Evolutionary conservation across 2,888 invertebrate species (phyloP), one percentile per base, ranked within the genome.

Genomic region (Athetis lepigone): DNA sequence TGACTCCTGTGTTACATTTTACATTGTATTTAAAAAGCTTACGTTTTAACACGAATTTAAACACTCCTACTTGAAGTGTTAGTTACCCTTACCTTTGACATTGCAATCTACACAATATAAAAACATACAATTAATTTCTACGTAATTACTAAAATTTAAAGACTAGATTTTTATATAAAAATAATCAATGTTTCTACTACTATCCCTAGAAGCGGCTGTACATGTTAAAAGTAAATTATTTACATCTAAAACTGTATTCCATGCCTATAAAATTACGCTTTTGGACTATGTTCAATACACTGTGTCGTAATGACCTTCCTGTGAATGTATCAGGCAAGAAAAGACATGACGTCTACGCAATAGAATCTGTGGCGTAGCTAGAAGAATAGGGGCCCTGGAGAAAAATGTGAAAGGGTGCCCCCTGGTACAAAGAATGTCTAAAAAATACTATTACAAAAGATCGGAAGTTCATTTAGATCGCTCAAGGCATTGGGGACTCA

Each of bases 1-100:
- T 80, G 87, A 90, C 90, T 90, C 88, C 79, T 77, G 79, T 71
- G 75, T 82, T 80, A 77, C 21, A 56, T 54, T 58, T 63, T 45
- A 68, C 47, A 61, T 47, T 43, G 36, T 62, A 55, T 60, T 43
- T 18, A 50, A 61, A 54, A 57, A 52, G 52, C 60, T 70, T 61
- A 68, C 13, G 11, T 51, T 59, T 43, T 45, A 68, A 57, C 51
- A 63, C 49, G 36, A 60, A 45, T 33, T n/a, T 61, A 67, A 64
- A 61, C 50, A 56, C 11, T 45, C 51, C 68, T 77, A 79, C 45
- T 74, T 77, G n/a, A n/a, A 78, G 33, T 60, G 47, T 58, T 69
- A 42, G 58, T 68, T 76, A 79, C 64, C 61, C 70, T 71, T 79
- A 80, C 58, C 50, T 51, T 62, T 70, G 68, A 73, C 47, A 67